A percentile compares a stretch with the other conserved stretches of the same genome.
phyloP scores from a whole-genome alignment of 2,888 invertebrate species.

The Xestia c-nigrum region DNA sequence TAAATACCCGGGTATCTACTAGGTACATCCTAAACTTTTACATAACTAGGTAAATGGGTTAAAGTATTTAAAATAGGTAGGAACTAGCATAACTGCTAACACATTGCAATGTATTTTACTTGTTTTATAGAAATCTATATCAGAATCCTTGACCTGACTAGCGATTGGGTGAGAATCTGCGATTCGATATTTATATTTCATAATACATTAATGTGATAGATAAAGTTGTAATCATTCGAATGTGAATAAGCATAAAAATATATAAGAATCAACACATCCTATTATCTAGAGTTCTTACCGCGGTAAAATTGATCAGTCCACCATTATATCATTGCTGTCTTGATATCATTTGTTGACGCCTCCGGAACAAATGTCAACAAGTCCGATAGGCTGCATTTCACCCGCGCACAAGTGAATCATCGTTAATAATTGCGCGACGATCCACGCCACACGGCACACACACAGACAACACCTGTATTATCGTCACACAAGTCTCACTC shows the following conservation, averaged over 20 bases:
- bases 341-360: conserved; percentile 89
- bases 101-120: conserved; percentile 9
- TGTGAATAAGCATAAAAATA: conserved; percentile 6
- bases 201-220: conserved; percentile 15
- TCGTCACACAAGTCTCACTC: conserved; percentile 81
- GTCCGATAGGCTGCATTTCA: conserved; percentile 90
- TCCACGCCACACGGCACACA: conserved; percentile 87
- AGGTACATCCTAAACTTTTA: neutral
- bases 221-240: conserved; percentile 6
- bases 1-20: neutral
- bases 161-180: conserved; percentile 37
- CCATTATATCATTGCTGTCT: conserved; percentile 84
- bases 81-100: too few relatives aligned
- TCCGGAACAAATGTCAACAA: conserved; percentile 89
- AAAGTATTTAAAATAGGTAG: neutral
- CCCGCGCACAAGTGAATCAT: conserved; percentile 90
- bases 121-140: conserved; percentile 29
- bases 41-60: neutral
- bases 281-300: conserved; percentile 76
- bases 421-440: conserved; percentile 90
- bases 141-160: conserved; percentile 43
- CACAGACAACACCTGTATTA: conserved; percentile 85
- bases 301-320: conserved; percentile 85
- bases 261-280: conserved; percentile 11
- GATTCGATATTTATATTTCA: conserved; percentile 29